Base-by-base conservation (phyloP, 2,113 vertebrate genomes). In the Pygoscelis adeliae region DNA sequence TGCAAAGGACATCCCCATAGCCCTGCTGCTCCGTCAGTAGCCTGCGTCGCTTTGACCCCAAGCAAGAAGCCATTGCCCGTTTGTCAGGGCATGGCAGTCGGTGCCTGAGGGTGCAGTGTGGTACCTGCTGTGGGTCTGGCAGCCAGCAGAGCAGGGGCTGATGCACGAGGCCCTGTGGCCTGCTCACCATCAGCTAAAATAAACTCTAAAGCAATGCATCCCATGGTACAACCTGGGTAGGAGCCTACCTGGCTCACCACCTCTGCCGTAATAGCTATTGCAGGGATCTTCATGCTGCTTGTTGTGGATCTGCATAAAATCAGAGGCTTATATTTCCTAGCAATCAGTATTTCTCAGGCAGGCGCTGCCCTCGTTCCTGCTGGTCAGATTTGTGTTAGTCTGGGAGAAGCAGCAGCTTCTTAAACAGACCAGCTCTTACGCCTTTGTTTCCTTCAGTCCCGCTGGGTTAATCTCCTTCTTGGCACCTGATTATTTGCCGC, bases 401-500 rank as follows among this genome's bases (percentile, higher is more conserved):
- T 90, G 58, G 49, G 62, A 88, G 95, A 91, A 93, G 83, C 58
- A 25, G 82, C 91, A 83, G 87, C 79, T 93, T 91, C 71, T 91
- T 93, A 58, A 96, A 55, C 81, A 66, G 66, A 67, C 67, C 4
- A 5, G 73, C 65, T 89, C 85, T 89, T 83, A 44, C 0, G 59
- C 89, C 89, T 94, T 95, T 96, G 93, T 96, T 96, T 86, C 71
- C 74, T 88, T 80, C 82, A 74, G 83, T 82, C 73, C 66, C 38
- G 5, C 47, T 29, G 87, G 84, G 93, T 95, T 96, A 96, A 97
- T 96, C 95, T 95, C 76, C 61, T 84, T 22, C 91, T 91, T 95
- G 94, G 96, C 94, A 94, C 97, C 91, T 94, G 95, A 91, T 96
- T 93, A 88, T 97, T 95, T 94, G 58, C 66, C 1, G 8, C 93